Conservation (phyloP, 2,888 invertebrate genomes). For the Blastobasis lacticolella region DNA sequence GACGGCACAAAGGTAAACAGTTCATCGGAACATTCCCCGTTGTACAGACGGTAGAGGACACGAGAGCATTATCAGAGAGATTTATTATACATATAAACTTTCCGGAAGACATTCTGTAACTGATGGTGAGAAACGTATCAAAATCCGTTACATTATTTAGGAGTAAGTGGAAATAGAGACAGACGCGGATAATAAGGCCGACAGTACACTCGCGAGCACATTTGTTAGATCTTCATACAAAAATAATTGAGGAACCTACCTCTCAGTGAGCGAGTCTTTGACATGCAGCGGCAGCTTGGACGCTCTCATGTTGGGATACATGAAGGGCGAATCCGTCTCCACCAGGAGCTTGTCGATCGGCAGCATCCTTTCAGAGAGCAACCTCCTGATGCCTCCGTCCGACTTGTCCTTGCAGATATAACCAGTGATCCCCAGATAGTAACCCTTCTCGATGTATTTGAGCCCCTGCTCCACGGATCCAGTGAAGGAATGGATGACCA, state of each 20-base stretch:
- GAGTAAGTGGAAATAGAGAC: no score
- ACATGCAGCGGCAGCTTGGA: slow-evolving; percentile 92
- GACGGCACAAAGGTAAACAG: no score
- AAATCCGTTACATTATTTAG: no score
- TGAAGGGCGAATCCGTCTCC: slow-evolving; percentile 96
- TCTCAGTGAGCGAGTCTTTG: slow-evolving; percentile 89
- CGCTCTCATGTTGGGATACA: slow-evolving; percentile 96
- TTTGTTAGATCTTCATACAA: no score
- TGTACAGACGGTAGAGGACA: no score
- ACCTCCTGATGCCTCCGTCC: slow-evolving; percentile 89
- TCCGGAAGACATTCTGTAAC: no score
- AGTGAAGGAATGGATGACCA: slow-evolving; percentile 93
- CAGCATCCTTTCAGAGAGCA: slow-evolving; percentile 85
- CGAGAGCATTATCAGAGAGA: no score
- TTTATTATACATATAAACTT: no score
- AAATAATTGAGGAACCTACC: slow-evolving; percentile 54
- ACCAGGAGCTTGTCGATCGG: slow-evolving; percentile 90
- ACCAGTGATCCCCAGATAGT: slow-evolving; percentile 85
- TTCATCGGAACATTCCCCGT: no score
- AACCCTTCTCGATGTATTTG: slow-evolving; percentile 86
- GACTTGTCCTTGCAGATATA: slow-evolving; percentile 94
- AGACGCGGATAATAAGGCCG: no score
- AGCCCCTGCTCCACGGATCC: slow-evolving; percentile 89
- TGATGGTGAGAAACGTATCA: no score
- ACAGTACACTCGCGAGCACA: no score